These are phyloP conservation scores for Drosophila mercatorum DNA, from an alignment of 2,888 invertebrate genomes.

Conservation along the genomic window DNA sequence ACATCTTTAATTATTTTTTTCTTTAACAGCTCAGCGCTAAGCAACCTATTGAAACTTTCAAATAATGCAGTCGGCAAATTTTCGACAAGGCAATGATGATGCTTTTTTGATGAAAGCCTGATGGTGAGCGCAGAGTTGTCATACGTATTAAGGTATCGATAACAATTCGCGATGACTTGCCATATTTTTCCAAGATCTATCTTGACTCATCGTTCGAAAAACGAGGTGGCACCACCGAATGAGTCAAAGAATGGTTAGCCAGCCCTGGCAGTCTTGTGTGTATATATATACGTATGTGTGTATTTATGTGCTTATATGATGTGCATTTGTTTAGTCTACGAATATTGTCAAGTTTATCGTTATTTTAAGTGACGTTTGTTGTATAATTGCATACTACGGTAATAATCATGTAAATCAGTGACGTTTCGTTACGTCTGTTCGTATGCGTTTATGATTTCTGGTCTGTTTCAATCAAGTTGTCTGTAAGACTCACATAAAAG, in stretches of 20 bases:
- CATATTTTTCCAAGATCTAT: not conserved
- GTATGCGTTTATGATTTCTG: slow-evolving; percentile 32
- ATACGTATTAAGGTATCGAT: slow-evolving; percentile 14
- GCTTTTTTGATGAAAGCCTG: slow-evolving; percentile 61
- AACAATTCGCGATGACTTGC: not conserved
- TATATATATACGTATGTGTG: not conserved
- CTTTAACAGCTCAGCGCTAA: slow-evolving; percentile 2
- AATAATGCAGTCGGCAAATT: slow-evolving; percentile 47
- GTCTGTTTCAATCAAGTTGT: slow-evolving; percentile 23
- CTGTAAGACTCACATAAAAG: slow-evolving; percentile 21
- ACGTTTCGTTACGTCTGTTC: slow-evolving; percentile 23
- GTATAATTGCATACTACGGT: slow-evolving; percentile 21
- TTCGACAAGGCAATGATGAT: slow-evolving; percentile 70
- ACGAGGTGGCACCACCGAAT: slow-evolving; percentile 34
- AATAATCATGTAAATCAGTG: slow-evolving; percentile 42
- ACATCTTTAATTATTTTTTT: slow-evolving; percentile 86
- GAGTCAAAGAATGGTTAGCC: slow-evolving; percentile 7
- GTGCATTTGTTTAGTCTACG: slow-evolving; percentile 71
- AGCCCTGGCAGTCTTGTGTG: slow-evolving; percentile 49
- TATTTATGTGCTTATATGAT: slow-evolving; percentile 47
- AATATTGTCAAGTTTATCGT: slow-evolving; percentile 42
- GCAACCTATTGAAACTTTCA: slow-evolving; percentile 6
- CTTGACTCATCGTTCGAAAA: not conserved
- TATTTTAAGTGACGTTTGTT: slow-evolving; percentile 35
- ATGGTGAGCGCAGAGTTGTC: slow-evolving; percentile 32